These are phyloP conservation scores for Triplophysa siluroides DNA, from an alignment of 2,113 vertebrate species.

Conservation along the genomic window DNA sequence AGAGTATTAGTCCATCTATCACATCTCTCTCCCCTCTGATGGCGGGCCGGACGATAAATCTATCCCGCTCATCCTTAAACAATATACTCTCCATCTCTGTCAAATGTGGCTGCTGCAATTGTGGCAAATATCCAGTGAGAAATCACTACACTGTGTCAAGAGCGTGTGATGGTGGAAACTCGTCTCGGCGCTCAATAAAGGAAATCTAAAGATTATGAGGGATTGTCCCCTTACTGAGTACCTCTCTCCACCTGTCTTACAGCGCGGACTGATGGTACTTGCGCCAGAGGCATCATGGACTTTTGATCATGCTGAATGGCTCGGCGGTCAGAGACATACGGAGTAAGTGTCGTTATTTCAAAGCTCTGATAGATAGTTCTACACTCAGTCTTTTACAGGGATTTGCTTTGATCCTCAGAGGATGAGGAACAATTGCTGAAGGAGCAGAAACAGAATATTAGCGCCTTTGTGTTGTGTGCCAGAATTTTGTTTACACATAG, in stretches of 20 bases:
- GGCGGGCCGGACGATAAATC: constrained; percentile 70
- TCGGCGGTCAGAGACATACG: constrained; percentile 5
- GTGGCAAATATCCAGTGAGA: constrained; percentile 71
- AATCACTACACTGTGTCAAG: constrained; percentile 53
- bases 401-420: not conserved
- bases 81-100: constrained; percentile 71
- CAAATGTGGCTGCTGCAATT: constrained; percentile 61
- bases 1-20: constrained; percentile 69
- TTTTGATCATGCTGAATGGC: constrained; percentile 24
- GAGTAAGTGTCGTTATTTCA: not conserved
- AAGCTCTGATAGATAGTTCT: constrained; percentile 2
- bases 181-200: constrained; percentile 36
- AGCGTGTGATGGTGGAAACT: constrained; percentile 39
- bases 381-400: not conserved
- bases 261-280: constrained; percentile 13
- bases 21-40: constrained; percentile 63
- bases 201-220: constrained; percentile 39
- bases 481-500: not conserved
- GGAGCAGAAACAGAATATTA: not conserved
- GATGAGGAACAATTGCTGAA: not conserved
- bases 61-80: constrained; percentile 75
- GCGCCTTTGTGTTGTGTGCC: not conserved
- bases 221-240: constrained; percentile 11
- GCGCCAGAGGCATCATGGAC: not conserved
- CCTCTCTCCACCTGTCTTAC: constrained; percentile 17